Conservation (phyloP, 1,140 invertebrate genomes). For the Apis mellifera region Amel_HAv3.1 CM009941.2:11382501-11383000, state of each 20-base stretch:
- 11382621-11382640: neutral
- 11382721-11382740: neutral
- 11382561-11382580: constrained; percentile 26
- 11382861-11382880: too few species aligned
- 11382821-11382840: neutral
- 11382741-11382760: neutral
- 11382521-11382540: constrained; percentile 27
- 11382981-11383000: constrained; percentile 10
- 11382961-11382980: constrained; percentile 45
- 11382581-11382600: constrained; percentile 24
- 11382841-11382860: too few species aligned
- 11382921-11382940: constrained; percentile 46
- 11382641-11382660: too few species aligned
- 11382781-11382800: neutral
- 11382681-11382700: neutral
- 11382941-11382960: constrained; percentile 27
- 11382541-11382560: neutral
- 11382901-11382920: constrained; percentile 4
- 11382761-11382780: too few species aligned
- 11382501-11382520: constrained; percentile 28
- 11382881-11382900: neutral
- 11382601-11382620: constrained; percentile 17
- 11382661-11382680: constrained; percentile 7
- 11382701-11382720: too few species aligned
- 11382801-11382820: fast-evolving